Conservation (phyloP, 2,888 invertebrate genomes). For the Agrotis segetum region DNA sequence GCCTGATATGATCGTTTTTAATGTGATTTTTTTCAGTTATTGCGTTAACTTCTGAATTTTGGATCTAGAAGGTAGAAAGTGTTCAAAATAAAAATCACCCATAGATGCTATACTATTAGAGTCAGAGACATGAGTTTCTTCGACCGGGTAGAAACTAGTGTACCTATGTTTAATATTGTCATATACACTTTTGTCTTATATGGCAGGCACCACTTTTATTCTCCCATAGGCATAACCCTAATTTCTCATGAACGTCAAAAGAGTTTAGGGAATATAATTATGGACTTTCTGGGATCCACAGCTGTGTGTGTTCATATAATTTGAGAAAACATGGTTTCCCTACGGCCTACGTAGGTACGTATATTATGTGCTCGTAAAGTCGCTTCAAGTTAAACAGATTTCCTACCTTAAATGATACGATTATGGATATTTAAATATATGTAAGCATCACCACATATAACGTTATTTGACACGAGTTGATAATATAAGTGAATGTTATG, state of each 20-base stretch:
- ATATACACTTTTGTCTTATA: not conserved
- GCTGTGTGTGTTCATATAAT: conserved; percentile 27
- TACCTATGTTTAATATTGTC: not conserved
- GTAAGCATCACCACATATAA: not conserved
- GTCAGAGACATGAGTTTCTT: too few relatives aligned
- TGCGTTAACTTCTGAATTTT: too few relatives aligned
- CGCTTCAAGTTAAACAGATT: conserved; percentile 14
- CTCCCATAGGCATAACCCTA: not conserved
- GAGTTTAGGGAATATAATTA: conserved; percentile 32
- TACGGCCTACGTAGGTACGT: conserved; percentile 14
- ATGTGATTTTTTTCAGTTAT: too few relatives aligned
- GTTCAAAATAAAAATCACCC: too few relatives aligned
- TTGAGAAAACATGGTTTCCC: conserved; percentile 26
- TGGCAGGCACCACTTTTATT: not conserved
- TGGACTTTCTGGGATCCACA: conserved; percentile 19
- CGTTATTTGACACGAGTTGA: not conserved
- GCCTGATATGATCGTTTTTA: too few relatives aligned
- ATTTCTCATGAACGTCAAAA: conserved; percentile 37
- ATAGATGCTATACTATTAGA: too few relatives aligned
- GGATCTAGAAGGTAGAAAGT: too few relatives aligned
- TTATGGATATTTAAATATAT: too few relatives aligned
- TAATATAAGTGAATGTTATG: too few relatives aligned
- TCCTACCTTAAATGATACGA: too few relatives aligned
- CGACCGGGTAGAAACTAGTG: too few relatives aligned
- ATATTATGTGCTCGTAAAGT: conserved; percentile 14